Conservation (phyloP, 2,888 invertebrate genomes). For the Ceratothoa steindachneri region DNA sequence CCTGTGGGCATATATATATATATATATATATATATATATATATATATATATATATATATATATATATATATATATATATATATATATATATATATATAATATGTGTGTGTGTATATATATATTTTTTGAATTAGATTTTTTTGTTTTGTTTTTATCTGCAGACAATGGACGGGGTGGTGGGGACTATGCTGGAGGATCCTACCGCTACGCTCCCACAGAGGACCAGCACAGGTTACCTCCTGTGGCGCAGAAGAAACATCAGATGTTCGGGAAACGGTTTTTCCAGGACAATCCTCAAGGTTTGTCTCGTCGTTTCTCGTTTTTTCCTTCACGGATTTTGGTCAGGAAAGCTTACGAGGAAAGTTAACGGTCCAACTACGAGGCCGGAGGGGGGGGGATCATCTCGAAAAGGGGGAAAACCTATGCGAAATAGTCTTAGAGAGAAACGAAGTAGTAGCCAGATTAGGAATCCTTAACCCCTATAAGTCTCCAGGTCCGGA, state of each 20-base stretch:
- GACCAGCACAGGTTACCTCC: constrained; percentile 57
- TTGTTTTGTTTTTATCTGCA: not conserved
- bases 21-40: constrained; percentile 11
- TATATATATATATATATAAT: constrained; percentile 11
- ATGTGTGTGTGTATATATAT: not conserved
- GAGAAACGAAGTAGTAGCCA: too few species aligned
- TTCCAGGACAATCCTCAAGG: constrained; percentile 6
- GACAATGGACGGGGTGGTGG: constrained; percentile 46
- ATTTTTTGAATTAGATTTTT: too few species aligned
- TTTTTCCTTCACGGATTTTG: not conserved
- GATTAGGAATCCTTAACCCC: too few species aligned
- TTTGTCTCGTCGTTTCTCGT: not conserved
- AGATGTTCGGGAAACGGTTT: constrained; percentile 67
- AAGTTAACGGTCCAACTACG: too few species aligned
- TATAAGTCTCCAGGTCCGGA: too few species aligned
- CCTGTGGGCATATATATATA: too few species aligned
- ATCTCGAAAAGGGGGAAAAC: too few species aligned
- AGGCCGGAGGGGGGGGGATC: too few species aligned
- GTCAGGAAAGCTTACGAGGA: not conserved
- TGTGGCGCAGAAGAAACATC: constrained; percentile 83
- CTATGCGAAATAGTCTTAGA: too few species aligned
- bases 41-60: constrained; percentile 12
- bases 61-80: constrained; percentile 12
- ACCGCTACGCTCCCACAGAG: constrained; percentile 49
- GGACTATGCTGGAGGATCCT: constrained; percentile 50